phyloP scores from a whole-genome alignment of 92 coral and sea anemone genomes.

The Ricordea florida region DNA sequence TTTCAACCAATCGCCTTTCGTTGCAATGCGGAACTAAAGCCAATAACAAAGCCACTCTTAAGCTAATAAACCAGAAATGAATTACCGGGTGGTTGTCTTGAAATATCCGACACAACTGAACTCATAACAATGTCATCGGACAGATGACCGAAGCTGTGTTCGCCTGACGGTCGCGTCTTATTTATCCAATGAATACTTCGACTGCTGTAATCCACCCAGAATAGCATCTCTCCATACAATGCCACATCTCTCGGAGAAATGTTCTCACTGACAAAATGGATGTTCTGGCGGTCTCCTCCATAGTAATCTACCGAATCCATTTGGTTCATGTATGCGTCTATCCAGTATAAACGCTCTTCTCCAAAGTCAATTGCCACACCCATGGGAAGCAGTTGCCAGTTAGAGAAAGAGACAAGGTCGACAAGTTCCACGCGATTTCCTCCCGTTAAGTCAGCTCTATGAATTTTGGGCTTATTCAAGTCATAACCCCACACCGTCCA shows the following conservation, averaged over 20 bases:
- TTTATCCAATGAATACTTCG: constrained; percentile 2
- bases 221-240: neutral
- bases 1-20: no score
- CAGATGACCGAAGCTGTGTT: constrained; percentile 27
- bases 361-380: constrained; percentile 67
- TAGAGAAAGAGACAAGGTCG: neutral
- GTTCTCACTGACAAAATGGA: neutral
- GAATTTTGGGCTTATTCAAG: constrained; percentile 41
- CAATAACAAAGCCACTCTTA: no score
- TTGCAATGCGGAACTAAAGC: no score
- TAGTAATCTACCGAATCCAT: constrained; percentile 62
- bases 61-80: neutral
- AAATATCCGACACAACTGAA: constrained; percentile 37
- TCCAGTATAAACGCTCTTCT: constrained; percentile 55
- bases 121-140: constrained; percentile 12
- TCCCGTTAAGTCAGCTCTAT: constrained; percentile 74
- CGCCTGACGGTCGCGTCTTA: neutral
- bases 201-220: constrained; percentile 33
- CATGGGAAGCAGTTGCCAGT: constrained; percentile 16
- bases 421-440: constrained; percentile 44
- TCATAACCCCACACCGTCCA: constrained; percentile 69
- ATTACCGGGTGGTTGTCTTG: constrained; percentile 66
- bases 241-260: constrained; percentile 19
- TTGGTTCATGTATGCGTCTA: constrained; percentile 63
- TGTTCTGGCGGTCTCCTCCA: constrained; percentile 23